These are phyloP conservation scores for Columba guinea DNA, from an alignment of 2,797 vertebrate genomes.

Conservation along the genomic window DNA sequence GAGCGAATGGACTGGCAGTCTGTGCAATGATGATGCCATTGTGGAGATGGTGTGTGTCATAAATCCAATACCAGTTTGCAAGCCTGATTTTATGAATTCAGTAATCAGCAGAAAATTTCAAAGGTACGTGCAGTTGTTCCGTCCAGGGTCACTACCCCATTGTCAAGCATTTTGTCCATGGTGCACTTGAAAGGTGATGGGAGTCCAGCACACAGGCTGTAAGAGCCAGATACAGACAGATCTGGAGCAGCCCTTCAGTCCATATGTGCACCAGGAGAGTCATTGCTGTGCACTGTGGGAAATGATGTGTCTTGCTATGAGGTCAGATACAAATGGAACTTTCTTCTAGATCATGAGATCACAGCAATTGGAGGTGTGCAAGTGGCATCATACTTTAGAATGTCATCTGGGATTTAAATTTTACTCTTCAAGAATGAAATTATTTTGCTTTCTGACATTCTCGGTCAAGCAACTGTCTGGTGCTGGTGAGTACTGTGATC, in stretches of 20 bases:
- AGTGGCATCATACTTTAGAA: not conserved
- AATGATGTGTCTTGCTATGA: not conserved
- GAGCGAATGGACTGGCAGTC: not conserved
- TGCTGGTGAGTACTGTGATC: not conserved
- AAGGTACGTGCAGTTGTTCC: not conserved
- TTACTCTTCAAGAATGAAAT: not conserved
- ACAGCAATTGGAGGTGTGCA: not conserved
- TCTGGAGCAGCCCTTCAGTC: not conserved
- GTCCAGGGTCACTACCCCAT: not conserved
- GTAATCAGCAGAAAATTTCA: not conserved
- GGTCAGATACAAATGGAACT: not conserved
- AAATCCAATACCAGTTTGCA: not conserved
- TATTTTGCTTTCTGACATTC: not conserved
- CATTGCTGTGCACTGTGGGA: not conserved
- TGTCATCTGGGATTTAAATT: not conserved
- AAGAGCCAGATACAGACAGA: not conserved
- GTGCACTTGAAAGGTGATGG: not conserved
- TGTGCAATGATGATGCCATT: not conserved
- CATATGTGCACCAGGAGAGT: not conserved
- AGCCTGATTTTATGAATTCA: not conserved
- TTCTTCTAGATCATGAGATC: not conserved
- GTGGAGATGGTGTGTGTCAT: not conserved
- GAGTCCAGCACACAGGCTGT: not conserved
- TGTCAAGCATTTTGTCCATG: not conserved
- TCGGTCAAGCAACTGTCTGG: not conserved